Percentiles rank a stretch among this genome's conserved stretches.
Conservation (phyloP, 2,113 vertebrate genomes). For the Rhinolophus sinicus region DNA sequence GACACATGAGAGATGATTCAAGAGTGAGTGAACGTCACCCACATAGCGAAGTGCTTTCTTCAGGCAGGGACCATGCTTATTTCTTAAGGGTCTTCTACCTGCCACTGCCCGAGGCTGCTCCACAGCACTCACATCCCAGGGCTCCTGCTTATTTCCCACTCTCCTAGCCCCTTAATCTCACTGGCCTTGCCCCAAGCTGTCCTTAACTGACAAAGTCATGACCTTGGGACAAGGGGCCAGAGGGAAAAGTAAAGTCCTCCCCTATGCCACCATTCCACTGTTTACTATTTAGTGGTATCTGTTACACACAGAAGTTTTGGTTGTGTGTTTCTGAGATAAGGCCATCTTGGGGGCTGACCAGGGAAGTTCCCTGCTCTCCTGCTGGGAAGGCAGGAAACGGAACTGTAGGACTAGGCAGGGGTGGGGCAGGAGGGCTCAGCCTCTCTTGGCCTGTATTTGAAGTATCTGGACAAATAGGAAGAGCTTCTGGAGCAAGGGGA, state of each 20-base stretch:
- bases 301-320: neutral
- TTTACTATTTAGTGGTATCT: neutral
- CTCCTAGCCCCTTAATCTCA: neutral
- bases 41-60: neutral
- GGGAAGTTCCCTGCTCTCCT: neutral
- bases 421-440: neutral
- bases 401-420: neutral
- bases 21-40: neutral
- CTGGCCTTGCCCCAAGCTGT: neutral
- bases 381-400: neutral
- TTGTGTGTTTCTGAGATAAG: neutral
- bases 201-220: neutral
- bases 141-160: neutral
- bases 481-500: neutral
- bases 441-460: neutral
- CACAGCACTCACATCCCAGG: neutral
- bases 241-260: neutral
- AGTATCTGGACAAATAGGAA: neutral
- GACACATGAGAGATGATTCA: neutral
- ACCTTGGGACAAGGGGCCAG: neutral
- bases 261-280: rapidly evolving
- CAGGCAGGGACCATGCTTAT: neutral
- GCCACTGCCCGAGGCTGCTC: neutral
- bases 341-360: neutral
- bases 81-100: neutral